Base-by-base conservation (phyloP, 1,140 invertebrate species). In the Aphaenogaster ashmeadi region DNA sequence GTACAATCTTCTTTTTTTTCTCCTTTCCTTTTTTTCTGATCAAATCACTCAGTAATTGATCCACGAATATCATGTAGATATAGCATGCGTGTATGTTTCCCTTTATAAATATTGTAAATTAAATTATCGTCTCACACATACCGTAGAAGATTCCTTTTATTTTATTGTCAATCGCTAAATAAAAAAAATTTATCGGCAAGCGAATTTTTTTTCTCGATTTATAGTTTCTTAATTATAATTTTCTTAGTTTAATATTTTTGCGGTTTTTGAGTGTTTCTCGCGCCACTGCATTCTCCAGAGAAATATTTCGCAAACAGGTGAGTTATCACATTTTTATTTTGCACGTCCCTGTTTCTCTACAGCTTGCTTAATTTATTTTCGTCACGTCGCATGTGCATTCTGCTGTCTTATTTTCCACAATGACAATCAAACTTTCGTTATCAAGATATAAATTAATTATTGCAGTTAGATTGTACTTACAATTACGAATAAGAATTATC, bases 71-170 rank as follows among this genome's bases (percentile, higher is more conserved):
- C 56, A 62, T 69, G 83, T 92, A 93, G 88, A 89, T 84, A 88
- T 93, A 93, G 93, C 94, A 94, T 94, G 93, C 84, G 91, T 93
- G 90, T 93, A 93, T 60, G 54, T 88, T 71, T 91, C 74, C 84
- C 85, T 77, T 44, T 79, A 90, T 92, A 91, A 94, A 87, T 91
- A 92, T 92, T 92, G 88, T 92, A 92, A 88, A 92, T 93, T 88
- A 58, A 86, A 86, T 69, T 71, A 33, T 80, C 71, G 64, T 67
- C 87, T 90, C 7, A 75, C 72, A 71, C 44, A 75, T 88, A 77
- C 86, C 89, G 91, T 89, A 92, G 91, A 87, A 56, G 67, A 87
- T 91, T 84, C 67, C 77, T 92, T 93, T 94, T 93, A 92, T 92
- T 93, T 93, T 92, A 93, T 72, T 90, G 88, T 91, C 86, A 80